Conservation (phyloP, 2,113 vertebrate species). For the Empidonax traillii region DNA sequence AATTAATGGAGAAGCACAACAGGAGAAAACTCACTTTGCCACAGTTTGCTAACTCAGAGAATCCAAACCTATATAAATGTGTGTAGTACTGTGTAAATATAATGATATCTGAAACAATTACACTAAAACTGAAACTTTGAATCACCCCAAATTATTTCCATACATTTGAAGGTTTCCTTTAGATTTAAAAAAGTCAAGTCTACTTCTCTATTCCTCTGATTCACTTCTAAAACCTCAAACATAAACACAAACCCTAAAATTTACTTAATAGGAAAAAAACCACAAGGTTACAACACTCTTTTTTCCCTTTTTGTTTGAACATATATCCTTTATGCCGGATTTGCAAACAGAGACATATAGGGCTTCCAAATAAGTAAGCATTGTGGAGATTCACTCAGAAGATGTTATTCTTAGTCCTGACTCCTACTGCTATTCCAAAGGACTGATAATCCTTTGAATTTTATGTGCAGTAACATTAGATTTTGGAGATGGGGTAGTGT, state of each 20-base stretch:
- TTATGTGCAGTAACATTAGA: background rate
- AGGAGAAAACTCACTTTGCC: background rate
- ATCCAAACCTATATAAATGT: background rate
- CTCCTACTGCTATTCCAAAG: background rate
- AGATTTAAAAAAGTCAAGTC: background rate
- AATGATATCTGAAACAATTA: background rate
- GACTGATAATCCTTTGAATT: background rate
- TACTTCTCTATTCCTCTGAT: background rate
- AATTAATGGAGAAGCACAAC: background rate
- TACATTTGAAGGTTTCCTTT: background rate
- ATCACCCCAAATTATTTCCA: fast-evolving
- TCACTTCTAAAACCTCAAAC: background rate
- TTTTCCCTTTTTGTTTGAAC: background rate
- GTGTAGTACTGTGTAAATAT: background rate
- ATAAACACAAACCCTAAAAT: background rate
- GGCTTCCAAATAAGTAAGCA: background rate
- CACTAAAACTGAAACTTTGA: background rate
- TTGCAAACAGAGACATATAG: background rate
- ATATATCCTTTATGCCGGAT: background rate
- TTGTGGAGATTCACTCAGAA: background rate
- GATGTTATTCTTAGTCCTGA: background rate
- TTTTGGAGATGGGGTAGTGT: background rate
- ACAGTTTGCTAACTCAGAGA: background rate
- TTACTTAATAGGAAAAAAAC: background rate
- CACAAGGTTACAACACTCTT: background rate